phyloP scores from a whole-genome alignment of 2,113 vertebrate species.

The Gasterosteus aculeatus region DNA sequence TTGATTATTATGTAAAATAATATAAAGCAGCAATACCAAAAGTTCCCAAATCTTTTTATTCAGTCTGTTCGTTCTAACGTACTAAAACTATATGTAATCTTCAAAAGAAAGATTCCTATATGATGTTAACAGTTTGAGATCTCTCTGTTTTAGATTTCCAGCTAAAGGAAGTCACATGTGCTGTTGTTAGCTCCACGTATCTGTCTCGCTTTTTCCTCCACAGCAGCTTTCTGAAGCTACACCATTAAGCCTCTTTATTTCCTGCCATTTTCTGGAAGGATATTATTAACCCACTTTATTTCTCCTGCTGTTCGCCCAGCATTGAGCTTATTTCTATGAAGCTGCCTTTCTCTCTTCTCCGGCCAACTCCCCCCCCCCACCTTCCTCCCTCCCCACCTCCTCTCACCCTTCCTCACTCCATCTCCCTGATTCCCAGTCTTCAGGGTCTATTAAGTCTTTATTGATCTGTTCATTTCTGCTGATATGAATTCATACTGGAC shows the following conservation, averaged over 20 bases:
- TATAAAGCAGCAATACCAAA: not conserved
- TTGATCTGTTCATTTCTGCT: slow-evolving; percentile 83
- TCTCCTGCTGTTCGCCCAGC: slow-evolving; percentile 22
- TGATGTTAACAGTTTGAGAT: not conserved
- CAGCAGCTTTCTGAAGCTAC: not conserved
- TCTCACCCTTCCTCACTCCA: slow-evolving; percentile 53
- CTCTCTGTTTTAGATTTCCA: not conserved
- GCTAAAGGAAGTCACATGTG: not conserved
- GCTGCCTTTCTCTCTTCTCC: slow-evolving; percentile 40
- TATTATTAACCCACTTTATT: not conserved
- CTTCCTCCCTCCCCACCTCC: slow-evolving; percentile 38
- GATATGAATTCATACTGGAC: slow-evolving; percentile 83
- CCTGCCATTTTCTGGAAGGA: not conserved
- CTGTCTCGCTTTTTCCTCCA: not conserved
- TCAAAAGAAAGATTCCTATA: not conserved
- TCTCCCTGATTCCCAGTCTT: slow-evolving; percentile 71
- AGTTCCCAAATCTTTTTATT: not conserved
- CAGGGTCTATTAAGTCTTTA: slow-evolving; percentile 84
- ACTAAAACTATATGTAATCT: not conserved
- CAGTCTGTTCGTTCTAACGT: not conserved
- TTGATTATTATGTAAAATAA: not conserved
- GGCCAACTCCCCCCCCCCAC: slow-evolving; percentile 33
- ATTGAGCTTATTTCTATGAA: slow-evolving; percentile 35
- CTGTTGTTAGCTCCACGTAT: not conserved
- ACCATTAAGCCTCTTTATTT: slow-evolving; percentile 1